Percentiles rank a stretch among this genome's conserved stretches.
phyloP scores from a whole-genome alignment of 2,797 vertebrate species.

The Valencia hispanica region DNA sequence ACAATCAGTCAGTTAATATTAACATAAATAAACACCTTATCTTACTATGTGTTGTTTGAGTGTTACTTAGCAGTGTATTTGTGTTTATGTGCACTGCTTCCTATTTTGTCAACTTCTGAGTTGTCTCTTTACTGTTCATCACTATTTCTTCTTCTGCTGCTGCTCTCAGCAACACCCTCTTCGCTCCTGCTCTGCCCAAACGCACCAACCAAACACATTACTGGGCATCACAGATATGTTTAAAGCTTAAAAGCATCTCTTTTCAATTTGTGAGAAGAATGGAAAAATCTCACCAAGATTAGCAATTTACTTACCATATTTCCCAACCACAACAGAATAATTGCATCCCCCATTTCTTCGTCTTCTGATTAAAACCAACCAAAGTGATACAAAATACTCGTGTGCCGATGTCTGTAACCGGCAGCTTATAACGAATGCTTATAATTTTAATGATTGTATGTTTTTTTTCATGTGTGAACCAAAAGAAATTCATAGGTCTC shows the following conservation, averaged over 20 bases:
- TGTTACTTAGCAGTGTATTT: no score
- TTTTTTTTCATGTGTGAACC: neutral
- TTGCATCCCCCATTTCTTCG: neutral
- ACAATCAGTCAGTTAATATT: neutral
- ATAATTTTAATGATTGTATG: neutral
- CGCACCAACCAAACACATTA: constrained; percentile 54
- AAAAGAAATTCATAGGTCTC: neutral
- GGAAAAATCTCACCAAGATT: constrained; percentile 62
- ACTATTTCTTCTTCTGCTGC: neutral
- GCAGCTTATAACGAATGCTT: neutral
- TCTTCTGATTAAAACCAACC: constrained; percentile 14
- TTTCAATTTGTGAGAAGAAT: constrained; percentile 72
- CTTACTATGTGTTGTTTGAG: neutral
- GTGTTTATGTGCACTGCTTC: constrained; percentile 12
- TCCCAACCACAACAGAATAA: constrained; percentile 18
- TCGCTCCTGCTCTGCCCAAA: constrained; percentile 6
- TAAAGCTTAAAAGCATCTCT: constrained; percentile 51
- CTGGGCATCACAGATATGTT: constrained; percentile 49
- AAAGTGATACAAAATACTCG: constrained; percentile 18
- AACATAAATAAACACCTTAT: neutral
- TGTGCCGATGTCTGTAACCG: constrained; percentile 9
- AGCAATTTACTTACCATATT: constrained; percentile 68
- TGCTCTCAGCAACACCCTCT: constrained; percentile 12
- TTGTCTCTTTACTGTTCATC: neutral
- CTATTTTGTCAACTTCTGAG: constrained; percentile 24